These are phyloP conservation scores for Bovichtus variegatus DNA, from an alignment of 2,797 vertebrate species.

Conservation along the genomic window DNA sequence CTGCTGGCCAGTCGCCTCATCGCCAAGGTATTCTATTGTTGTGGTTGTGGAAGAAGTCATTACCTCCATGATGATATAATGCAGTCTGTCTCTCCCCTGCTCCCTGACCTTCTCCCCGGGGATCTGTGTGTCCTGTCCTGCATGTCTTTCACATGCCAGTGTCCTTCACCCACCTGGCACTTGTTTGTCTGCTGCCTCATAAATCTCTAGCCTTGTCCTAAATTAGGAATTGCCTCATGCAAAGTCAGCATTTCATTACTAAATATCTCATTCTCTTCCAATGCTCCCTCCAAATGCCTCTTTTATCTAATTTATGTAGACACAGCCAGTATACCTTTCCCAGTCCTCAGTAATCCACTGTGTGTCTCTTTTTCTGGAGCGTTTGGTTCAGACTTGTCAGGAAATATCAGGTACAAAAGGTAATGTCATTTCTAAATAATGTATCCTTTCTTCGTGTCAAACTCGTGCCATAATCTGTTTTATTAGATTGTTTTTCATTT, in stretches of 20 bases:
- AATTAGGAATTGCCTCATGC: constrained; percentile 31
- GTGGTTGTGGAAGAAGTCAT: background rate
- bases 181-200: constrained; percentile 21
- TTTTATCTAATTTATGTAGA: constrained; percentile 4
- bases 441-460: constrained; percentile 13
- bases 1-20: background rate
- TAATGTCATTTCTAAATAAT: constrained; percentile 34
- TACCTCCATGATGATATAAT: background rate
- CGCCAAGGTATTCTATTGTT: background rate
- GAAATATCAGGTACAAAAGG: constrained; percentile 23
- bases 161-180: constrained; percentile 37
- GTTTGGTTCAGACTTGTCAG: constrained; percentile 12
- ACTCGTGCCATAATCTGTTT: constrained; percentile 1
- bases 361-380: background rate
- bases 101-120: background rate
- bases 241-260: constrained; percentile 37
- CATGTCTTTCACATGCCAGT: constrained; percentile 21
- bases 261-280: constrained; percentile 6
- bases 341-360: background rate
- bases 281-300: background rate
- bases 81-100: background rate
- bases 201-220: constrained; percentile 25
- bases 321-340: background rate
- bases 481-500: constrained; percentile 24
- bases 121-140: constrained; percentile 2